A percentile compares a stretch with the other conserved stretches of the same genome.
Conservation (phyloP, 2,797 vertebrate species). For the Macropus fuliginosus region DNA sequence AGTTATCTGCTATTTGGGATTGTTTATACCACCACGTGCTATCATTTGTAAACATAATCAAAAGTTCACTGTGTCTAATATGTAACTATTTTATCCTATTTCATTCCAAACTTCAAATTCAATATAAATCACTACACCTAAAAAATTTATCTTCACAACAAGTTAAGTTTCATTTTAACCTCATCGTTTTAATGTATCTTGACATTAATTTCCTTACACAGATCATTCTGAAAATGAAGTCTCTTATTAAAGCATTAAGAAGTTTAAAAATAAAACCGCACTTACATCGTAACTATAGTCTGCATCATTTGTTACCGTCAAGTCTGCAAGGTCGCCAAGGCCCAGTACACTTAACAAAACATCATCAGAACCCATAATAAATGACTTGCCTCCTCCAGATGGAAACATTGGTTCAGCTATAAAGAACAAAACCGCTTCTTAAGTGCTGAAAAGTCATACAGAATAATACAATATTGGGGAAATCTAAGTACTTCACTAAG, state of each 20-base stretch:
- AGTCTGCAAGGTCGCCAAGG: conserved; percentile 97
- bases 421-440: conserved; percentile 87
- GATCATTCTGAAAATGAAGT: conserved; percentile 70
- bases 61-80: conserved; percentile 64
- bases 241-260: conserved; percentile 80
- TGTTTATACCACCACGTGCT: conserved; percentile 47
- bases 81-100: conserved; percentile 49
- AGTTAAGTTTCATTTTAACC: conserved; percentile 65
- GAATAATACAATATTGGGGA: conserved; percentile 79
- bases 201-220: conserved; percentile 76
- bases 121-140: conserved; percentile 64
- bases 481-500: conserved; percentile 72
- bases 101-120: conserved; percentile 51
- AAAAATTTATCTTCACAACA: conserved; percentile 67
- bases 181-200: conserved; percentile 77
- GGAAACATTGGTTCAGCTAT: conserved; percentile 97
- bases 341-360: conserved; percentile 97
- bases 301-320: conserved; percentile 97
- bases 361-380: conserved; percentile 97
- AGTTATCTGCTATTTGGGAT: conserved; percentile 34
- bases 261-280: conserved; percentile 86
- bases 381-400: conserved; percentile 95
- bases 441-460: conserved; percentile 83
- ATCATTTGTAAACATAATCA: conserved; percentile 61
- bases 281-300: conserved; percentile 99